Percentiles rank a stretch among this genome's conserved stretches.
Evolutionary conservation across 1,140 invertebrate species (phyloP).

Genomic region (Thaumetopoea pityocampa): DNA sequence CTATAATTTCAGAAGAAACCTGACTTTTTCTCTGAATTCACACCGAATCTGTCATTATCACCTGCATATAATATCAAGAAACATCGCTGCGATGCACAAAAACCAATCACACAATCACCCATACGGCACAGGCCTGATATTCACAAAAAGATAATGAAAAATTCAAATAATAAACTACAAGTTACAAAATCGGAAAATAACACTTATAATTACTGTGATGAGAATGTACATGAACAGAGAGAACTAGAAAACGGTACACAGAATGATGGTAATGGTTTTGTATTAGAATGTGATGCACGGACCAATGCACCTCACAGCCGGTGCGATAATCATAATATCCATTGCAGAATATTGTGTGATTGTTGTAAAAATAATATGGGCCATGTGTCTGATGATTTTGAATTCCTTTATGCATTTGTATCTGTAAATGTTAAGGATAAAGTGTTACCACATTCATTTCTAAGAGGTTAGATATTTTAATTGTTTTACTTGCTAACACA

Average conservation of each 20-base stretch:
- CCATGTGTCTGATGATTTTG: conserved; percentile 25
- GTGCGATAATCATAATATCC: too few species aligned
- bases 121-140: conserved; percentile 3
- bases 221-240: background rate
- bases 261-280: background rate
- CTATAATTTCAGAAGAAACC: conserved; percentile 57
- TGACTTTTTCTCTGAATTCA: conserved; percentile 52
- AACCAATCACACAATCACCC: conserved; percentile 13
- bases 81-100: conserved; percentile 32
- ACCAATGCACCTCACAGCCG: too few species aligned
- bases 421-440: conserved; percentile 54
- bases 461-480: conserved; percentile 43
- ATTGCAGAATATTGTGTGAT: too few species aligned
- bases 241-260: conserved; percentile 15
- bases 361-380: conserved; percentile 30
- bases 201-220: too few species aligned
- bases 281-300: background rate
- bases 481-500: conserved; percentile 1
- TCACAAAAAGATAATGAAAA: conserved; percentile 17
- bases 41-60: conserved; percentile 30
- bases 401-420: conserved; percentile 62
- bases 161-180: background rate
- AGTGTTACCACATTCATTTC: conserved; percentile 48
- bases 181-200: too few species aligned
- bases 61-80: conserved; percentile 29